A percentile compares a stretch with the other conserved stretches of the same genome.
Conservation (phyloP, 2,113 vertebrate genomes). For the Sander lucioperca region DNA sequence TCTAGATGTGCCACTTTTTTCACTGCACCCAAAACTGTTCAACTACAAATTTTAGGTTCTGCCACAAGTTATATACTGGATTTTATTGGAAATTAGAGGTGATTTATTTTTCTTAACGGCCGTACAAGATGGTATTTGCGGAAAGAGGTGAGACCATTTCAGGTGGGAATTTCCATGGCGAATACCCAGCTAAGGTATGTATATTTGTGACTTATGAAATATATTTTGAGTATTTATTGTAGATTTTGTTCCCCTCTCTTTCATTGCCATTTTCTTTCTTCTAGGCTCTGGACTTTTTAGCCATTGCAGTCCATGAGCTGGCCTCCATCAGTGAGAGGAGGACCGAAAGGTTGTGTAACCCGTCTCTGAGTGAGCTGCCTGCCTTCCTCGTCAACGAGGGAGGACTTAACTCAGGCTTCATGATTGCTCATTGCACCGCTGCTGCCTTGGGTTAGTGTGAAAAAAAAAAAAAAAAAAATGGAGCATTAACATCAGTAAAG, state of each 20-base stretch:
- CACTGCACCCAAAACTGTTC: not conserved
- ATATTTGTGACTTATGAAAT: conserved; percentile 10
- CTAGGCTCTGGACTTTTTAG: conserved; percentile 90
- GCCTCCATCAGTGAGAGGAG: conserved; percentile 96
- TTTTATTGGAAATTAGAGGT: not conserved
- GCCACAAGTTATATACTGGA: not conserved
- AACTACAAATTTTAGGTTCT: not conserved
- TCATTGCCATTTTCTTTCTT: not conserved
- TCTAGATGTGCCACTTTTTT: not conserved
- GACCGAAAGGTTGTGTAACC: conserved; percentile 96
- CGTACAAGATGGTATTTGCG: conserved; percentile 96
- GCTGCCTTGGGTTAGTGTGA: conserved; percentile 91
- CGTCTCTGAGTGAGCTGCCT: conserved; percentile 95
- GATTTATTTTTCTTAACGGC: conserved; percentile 42
- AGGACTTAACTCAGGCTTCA: conserved; percentile 98
- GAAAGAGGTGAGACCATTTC: conserved; percentile 97
- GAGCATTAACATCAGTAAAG: not conserved
- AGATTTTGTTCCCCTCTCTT: conserved; percentile 1
- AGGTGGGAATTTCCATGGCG: conserved; percentile 98
- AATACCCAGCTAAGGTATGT: conserved; percentile 91
- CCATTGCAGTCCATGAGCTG: conserved; percentile 95
- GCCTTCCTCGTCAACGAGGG: conserved; percentile 97
- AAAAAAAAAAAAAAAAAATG: not conserved
- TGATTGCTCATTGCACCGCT: conserved; percentile 99
- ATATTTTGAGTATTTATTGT: not conserved